A percentile compares a stretch with the other conserved stretches of the same genome.
phyloP scores from a whole-genome alignment of 2,797 vertebrate species.

The Pygocentrus nattereri region DNA sequence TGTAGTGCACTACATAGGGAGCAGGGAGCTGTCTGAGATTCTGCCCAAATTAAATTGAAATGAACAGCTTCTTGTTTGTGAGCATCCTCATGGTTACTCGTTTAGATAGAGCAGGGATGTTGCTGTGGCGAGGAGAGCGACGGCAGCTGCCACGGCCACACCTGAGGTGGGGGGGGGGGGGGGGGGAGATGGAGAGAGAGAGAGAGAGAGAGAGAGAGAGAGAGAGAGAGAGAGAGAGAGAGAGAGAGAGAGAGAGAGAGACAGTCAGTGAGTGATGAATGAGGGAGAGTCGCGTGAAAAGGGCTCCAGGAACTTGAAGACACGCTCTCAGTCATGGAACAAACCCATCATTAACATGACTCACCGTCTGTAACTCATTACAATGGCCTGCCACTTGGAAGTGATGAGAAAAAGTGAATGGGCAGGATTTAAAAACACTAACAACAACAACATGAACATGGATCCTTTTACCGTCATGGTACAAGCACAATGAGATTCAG shows the following conservation, averaged over 20 bases:
- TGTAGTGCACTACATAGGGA: neutral
- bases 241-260: constrained; percentile 21
- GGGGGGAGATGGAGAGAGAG: neutral
- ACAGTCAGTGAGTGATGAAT: neutral
- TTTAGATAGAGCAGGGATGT: constrained; percentile 76
- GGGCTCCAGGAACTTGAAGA: neutral
- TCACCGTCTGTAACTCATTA: neutral
- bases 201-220: constrained; percentile 38
- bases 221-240: constrained; percentile 53
- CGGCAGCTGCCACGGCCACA: constrained; percentile 66
- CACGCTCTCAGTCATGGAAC: neutral
- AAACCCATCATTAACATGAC: neutral
- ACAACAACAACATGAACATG: no score
- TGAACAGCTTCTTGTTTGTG: neutral
- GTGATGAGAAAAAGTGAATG: neutral
- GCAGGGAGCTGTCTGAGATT: neutral
- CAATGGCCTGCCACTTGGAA: neutral
- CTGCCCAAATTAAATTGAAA: no score
- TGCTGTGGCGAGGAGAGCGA: constrained; percentile 73
- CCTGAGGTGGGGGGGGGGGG: constrained; percentile 68
- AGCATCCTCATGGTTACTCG: constrained; percentile 50
- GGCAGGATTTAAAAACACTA: neutral
- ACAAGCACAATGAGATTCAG: no score
- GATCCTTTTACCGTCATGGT: no score
- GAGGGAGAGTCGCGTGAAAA: neutral